Conservation (phyloP, 2,888 invertebrate species). For the Hymenopus coronatus region DNA sequence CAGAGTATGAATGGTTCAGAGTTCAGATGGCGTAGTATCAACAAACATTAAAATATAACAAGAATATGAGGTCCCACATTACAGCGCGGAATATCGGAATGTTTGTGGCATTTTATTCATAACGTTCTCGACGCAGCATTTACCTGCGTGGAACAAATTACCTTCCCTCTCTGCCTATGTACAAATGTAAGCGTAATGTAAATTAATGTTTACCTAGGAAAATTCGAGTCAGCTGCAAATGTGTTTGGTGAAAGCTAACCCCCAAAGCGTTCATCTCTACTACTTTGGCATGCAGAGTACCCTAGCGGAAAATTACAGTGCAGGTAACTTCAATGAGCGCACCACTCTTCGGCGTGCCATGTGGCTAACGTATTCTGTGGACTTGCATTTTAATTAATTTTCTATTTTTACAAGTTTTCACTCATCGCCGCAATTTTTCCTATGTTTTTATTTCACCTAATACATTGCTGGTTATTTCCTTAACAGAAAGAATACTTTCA, state of each 20-base stretch:
- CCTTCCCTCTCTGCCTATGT: neutral
- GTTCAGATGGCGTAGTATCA: neutral
- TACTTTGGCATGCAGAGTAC: neutral
- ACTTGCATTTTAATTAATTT: neutral
- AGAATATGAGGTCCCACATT: neutral
- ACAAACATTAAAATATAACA: neutral
- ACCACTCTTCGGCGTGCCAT: neutral
- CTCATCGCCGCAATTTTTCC: too few relatives aligned
- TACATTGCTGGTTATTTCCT: too few relatives aligned
- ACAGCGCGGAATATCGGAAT: neutral
- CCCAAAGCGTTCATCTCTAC: neutral
- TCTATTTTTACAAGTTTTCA: too few relatives aligned
- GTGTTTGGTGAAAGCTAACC: neutral
- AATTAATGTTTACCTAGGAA: neutral
- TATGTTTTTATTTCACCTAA: too few relatives aligned
- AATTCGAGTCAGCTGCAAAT: neutral
- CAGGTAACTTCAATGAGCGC: neutral
- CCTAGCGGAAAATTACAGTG: neutral
- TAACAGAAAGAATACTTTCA: too few relatives aligned
- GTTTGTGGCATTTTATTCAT: neutral
- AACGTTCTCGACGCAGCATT: neutral
- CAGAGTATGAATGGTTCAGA: neutral
- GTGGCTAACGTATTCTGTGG: neutral
- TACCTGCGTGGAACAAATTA: neutral
- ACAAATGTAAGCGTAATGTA: neutral